phyloP scores from a whole-genome alignment of 2,888 invertebrate species.

The Drosophila ustulata region DNA sequence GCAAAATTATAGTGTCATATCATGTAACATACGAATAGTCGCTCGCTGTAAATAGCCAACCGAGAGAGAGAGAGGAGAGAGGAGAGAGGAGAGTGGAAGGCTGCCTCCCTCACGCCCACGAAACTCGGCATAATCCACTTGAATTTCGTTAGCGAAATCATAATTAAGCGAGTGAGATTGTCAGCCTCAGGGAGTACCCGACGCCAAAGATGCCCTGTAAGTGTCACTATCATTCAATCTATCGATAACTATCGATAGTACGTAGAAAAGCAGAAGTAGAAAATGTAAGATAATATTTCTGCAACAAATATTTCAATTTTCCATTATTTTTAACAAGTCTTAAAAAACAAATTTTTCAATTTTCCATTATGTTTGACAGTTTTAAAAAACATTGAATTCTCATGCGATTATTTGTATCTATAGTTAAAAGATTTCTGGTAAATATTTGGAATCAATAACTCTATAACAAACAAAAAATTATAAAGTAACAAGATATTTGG shows the following conservation, averaged over 20 bases:
- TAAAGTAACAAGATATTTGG: background rate
- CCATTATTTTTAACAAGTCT: no score
- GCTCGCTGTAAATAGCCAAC: background rate
- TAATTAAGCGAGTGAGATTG: slow-evolving; percentile 45
- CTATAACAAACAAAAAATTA: no score
- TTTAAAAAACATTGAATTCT: no score
- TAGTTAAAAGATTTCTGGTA: background rate
- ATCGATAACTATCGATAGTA: background rate
- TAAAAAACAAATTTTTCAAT: no score
- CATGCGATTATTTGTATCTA: background rate
- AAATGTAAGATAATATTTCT: no score
- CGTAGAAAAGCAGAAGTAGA: no score
- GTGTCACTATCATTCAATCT: background rate
- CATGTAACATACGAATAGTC: slow-evolving; percentile 41
- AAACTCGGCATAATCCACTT: slow-evolving; percentile 43
- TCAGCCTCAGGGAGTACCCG: background rate
- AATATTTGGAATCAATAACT: background rate
- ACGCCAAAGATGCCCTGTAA: slow-evolving; percentile 19
- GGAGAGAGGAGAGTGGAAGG: background rate
- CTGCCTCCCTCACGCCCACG: slow-evolving; percentile 12
- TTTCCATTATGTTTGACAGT: no score
- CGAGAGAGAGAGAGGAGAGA: background rate
- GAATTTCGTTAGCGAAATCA: slow-evolving; percentile 46
- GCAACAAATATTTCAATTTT: no score
- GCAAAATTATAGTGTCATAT: slow-evolving; percentile 68